Conservation (phyloP, 2,888 invertebrate genomes). For the Agrilus biguttatus region DNA sequence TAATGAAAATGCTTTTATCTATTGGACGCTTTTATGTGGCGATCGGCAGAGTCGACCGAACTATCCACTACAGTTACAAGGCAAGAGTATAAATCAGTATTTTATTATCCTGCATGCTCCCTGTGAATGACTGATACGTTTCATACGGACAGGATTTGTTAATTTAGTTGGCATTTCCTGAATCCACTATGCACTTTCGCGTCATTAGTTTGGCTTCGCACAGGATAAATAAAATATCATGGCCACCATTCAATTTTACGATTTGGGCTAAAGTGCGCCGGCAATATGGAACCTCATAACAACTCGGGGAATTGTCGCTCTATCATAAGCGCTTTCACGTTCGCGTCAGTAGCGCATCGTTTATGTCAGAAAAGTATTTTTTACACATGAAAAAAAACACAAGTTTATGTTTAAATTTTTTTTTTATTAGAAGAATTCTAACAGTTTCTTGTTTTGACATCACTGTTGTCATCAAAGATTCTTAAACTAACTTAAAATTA, state of each 20-base stretch:
- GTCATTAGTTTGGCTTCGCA: constrained; percentile 26
- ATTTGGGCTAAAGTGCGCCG: constrained; percentile 23
- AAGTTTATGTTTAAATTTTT: no score
- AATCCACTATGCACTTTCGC: constrained; percentile 21
- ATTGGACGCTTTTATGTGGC: constrained; percentile 19
- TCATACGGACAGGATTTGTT: constrained; percentile 19
- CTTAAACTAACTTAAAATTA: no score
- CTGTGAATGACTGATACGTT: constrained; percentile 21
- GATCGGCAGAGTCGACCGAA: constrained; percentile 12
- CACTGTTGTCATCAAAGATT: no score
- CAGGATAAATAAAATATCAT: constrained; percentile 29
- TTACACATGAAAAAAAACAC: no score
- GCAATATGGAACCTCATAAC: constrained; percentile 19
- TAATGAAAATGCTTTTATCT: constrained; percentile 11
- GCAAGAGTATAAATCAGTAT: constrained; percentile 24
- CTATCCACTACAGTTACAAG: constrained; percentile 16
- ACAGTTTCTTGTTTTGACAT: no score
- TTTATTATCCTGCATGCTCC: constrained; percentile 23
- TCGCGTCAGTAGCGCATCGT: no score
- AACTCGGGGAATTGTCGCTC: no score
- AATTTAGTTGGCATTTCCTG: constrained; percentile 21
- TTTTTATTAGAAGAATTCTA: no score
- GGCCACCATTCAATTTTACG: constrained; percentile 25
- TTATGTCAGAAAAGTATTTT: no score
- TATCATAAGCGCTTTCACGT: no score